Conservation (phyloP, 2,113 vertebrate genomes). For the Albula glossodonta region DNA sequence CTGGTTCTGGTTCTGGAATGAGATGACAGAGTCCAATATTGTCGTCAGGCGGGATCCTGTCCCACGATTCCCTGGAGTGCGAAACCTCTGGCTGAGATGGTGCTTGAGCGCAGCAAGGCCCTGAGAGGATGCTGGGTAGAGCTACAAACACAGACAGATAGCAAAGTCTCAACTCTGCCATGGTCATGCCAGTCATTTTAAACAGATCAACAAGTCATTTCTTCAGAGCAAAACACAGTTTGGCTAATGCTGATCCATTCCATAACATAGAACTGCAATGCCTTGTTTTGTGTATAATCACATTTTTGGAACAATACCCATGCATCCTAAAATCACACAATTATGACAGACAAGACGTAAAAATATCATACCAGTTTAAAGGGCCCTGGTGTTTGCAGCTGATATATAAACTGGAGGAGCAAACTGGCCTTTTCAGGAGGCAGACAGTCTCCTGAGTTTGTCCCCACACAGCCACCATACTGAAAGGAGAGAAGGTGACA, state of each 20-base stretch:
- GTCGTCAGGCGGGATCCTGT: conserved; percentile 37
- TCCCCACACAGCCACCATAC: conserved; percentile 67
- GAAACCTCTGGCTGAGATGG: conserved; percentile 55
- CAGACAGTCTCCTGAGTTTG: conserved; percentile 66
- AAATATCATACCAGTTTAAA: conserved; percentile 80
- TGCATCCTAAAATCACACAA: neutral
- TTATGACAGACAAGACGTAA: neutral
- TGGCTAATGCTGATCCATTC: neutral
- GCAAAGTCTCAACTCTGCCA: neutral
- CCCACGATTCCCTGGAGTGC: conserved; percentile 17
- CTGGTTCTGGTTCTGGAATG: conserved; percentile 13
- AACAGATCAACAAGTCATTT: neutral
- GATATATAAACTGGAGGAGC: conserved; percentile 76
- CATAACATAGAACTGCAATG: neutral
- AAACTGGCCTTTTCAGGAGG: conserved; percentile 74
- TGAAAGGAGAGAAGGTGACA: conserved; percentile 47
- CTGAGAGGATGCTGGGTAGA: conserved; percentile 71
- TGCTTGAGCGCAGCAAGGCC: conserved; percentile 52
- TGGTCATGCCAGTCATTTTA: neutral
- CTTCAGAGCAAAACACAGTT: neutral
- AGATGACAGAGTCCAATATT: conserved; percentile 43
- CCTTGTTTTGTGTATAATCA: neutral
- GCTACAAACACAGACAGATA: conserved; percentile 63
- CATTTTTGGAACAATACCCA: neutral
- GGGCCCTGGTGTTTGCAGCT: conserved; percentile 73